Conservation (phyloP, 2,888 invertebrate genomes). For the Apeira syringaria region DNA sequence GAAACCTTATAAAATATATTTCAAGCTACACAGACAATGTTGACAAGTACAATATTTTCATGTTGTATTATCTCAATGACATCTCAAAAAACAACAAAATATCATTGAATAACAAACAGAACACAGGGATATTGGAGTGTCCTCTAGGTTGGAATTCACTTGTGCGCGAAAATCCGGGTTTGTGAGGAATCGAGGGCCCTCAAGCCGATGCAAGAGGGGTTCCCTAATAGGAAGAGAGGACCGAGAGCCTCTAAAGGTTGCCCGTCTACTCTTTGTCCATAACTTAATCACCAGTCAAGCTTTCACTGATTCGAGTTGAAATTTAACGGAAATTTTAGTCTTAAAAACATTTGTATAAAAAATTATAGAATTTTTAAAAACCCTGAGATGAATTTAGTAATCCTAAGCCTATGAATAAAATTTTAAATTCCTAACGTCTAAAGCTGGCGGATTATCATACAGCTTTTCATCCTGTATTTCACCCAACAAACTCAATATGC, state of each 20-base stretch:
- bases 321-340: background rate
- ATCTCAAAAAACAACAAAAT: conserved; percentile 27
- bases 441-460: too few species aligned
- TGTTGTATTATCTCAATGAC: conserved; percentile 6
- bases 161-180: conserved; percentile 61
- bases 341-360: too few species aligned
- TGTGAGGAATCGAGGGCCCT: conserved; percentile 63
- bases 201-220: conserved; percentile 50
- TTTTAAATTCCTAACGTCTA: too few species aligned
- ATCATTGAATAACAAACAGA: conserved; percentile 45
- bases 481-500: too few species aligned
- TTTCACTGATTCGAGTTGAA: conserved; percentile 22
- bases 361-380: too few species aligned
- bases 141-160: conserved; percentile 54
- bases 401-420: too few species aligned
- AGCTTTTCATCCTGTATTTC: too few species aligned
- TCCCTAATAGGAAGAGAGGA: conserved; percentile 53
- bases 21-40: too few species aligned
- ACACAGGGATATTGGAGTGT: conserved; percentile 40
- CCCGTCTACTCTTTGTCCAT: conserved; percentile 43
- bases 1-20: too few species aligned
- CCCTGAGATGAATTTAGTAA: too few species aligned
- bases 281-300: conserved; percentile 43
- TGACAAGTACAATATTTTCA: conserved; percentile 1
- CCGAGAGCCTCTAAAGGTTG: conserved; percentile 30